Conservation (phyloP, 2,797 vertebrate species). For the Alfaro cultratus region DNA sequence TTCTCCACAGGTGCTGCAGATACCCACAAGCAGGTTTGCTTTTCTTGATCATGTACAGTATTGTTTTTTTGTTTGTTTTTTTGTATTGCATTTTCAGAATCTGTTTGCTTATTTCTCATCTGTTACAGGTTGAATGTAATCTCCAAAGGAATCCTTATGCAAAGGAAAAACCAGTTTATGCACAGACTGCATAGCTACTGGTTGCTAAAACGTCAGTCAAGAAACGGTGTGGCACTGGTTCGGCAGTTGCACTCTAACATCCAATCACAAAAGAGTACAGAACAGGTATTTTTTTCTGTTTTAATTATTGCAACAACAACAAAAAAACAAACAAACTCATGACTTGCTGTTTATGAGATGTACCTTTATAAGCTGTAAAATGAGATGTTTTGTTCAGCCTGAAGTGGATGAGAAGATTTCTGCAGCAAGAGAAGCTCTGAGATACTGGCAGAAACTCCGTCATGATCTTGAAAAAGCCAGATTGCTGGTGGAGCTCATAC, state of each 20-base stretch:
- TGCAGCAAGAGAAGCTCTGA: conserved; percentile 92
- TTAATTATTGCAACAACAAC: not conserved
- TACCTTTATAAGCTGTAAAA: not conserved
- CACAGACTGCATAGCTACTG: conserved; percentile 96
- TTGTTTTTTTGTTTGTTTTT: not conserved
- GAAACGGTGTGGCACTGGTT: conserved; percentile 94
- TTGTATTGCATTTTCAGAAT: not conserved
- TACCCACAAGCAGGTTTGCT: conserved; percentile 91
- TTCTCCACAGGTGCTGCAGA: conserved; percentile 87
- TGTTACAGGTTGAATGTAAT: conserved; percentile 91
- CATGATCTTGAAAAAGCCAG: conserved; percentile 96
- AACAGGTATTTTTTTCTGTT: conserved; percentile 81
- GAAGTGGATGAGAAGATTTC: conserved; percentile 88
- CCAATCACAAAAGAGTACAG: conserved; percentile 87
- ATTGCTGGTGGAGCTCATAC: conserved; percentile 94
- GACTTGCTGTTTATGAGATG: not conserved
- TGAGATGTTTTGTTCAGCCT: conserved; percentile 73
- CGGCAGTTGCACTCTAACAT: conserved; percentile 89
- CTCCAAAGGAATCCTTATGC: conserved; percentile 90
- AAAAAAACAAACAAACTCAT: not conserved
- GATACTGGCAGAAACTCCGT: conserved; percentile 97
- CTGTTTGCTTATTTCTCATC: conserved; percentile 11
- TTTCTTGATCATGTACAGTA: conserved; percentile 11
- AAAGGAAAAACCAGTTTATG: conserved; percentile 97
- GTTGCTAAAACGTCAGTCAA: conserved; percentile 95